phyloP scores from a whole-genome alignment of 2,113 vertebrate species.

The Tachysurus fulvidraco region DNA sequence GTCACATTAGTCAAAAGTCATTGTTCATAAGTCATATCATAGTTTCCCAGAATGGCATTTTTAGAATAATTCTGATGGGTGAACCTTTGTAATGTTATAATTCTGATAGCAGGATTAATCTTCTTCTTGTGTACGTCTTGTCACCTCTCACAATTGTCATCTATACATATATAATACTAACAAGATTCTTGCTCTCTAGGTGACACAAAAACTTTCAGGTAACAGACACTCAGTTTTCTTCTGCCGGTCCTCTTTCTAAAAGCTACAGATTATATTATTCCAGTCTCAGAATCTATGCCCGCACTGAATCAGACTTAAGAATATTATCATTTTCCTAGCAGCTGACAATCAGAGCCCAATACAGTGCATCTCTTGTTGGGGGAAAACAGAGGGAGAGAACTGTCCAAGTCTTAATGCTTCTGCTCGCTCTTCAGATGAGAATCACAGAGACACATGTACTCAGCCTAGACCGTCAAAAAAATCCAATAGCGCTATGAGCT shows the following conservation, averaged over 20 bases:
- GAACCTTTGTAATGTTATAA: slow-evolving; percentile 20
- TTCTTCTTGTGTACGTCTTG: neutral
- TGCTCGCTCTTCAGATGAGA: neutral
- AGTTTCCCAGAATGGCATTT: neutral
- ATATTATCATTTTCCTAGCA: slow-evolving; percentile 46
- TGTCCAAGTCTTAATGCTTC: slow-evolving; percentile 15
- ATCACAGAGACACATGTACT: slow-evolving; percentile 2
- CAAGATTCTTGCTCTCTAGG: slow-evolving; percentile 1
- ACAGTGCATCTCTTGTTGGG: slow-evolving; percentile 48
- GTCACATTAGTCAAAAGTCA: neutral
- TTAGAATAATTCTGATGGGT: neutral
- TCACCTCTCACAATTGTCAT: neutral
- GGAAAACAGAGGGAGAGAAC: neutral
- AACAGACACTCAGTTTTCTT: too few species aligned
- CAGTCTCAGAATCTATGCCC: neutral
- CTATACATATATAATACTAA: neutral
- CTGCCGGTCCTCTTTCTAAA: neutral
- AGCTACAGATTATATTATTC: slow-evolving; percentile 17
- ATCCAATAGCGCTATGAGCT: neutral
- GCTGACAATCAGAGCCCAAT: slow-evolving; percentile 38
- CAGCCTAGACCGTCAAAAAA: slow-evolving; percentile 10
- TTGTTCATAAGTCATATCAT: neutral
- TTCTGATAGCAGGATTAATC: slow-evolving; percentile 9
- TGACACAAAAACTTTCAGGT: neutral
- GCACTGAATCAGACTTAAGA: slow-evolving; percentile 40